These are phyloP conservation scores for Cinara cedri DNA, from an alignment of 2,888 invertebrate species.

Conservation along the genomic window DNA sequence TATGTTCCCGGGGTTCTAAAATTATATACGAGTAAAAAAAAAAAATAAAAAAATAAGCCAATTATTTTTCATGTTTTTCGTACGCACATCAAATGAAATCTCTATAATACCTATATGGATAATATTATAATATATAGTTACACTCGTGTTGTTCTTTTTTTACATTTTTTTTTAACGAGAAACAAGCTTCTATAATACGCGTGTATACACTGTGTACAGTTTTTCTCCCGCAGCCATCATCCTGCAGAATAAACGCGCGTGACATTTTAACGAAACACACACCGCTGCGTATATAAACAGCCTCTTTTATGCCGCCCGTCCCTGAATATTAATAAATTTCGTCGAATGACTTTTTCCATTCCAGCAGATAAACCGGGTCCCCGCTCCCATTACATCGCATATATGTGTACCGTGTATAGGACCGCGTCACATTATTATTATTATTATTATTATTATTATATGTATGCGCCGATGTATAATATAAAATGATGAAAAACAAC, in stretches of 20 bases:
- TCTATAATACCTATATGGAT: background rate
- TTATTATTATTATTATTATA: constrained; percentile 22
- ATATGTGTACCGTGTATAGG: background rate
- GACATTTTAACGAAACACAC: constrained; percentile 47
- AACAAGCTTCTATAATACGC: constrained; percentile 2
- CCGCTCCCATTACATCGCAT: constrained; percentile 14
- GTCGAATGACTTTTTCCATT: constrained; percentile 51
- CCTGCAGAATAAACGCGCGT: background rate
- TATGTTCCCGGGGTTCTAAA: too few relatives aligned
- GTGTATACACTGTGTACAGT: too few relatives aligned
- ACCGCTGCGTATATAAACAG: constrained; percentile 17
- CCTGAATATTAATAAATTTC: constrained; percentile 54
- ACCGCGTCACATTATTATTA: constrained; percentile 33
- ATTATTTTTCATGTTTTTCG: constrained; percentile 8
- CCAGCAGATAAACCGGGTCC: constrained; percentile 52
- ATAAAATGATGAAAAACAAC: constrained; percentile 54
- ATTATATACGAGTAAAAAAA: background rate
- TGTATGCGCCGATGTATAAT: constrained; percentile 14
- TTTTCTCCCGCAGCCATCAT: too few relatives aligned
- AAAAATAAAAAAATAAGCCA: constrained; percentile 12
- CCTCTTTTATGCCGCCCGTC: constrained; percentile 41
- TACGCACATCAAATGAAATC: constrained; percentile 5
- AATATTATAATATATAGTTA: background rate
- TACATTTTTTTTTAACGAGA: constrained; percentile 12
- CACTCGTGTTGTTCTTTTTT: background rate